Conservation (phyloP, 2,888 invertebrate species). For the Nymphalis urticae region DNA sequence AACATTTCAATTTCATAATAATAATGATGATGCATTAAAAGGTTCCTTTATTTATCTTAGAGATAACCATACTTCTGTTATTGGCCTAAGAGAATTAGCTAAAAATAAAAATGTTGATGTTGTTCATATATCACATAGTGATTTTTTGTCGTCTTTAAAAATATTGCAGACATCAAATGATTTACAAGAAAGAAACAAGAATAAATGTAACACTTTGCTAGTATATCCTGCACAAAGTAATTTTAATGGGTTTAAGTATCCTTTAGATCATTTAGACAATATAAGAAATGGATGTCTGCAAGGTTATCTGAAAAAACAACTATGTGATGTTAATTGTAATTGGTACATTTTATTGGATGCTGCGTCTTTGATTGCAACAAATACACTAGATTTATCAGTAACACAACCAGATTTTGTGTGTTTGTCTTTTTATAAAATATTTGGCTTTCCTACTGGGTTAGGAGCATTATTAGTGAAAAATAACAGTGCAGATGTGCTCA, state of each 20-base stretch:
- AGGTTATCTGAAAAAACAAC: conserved; percentile 58
- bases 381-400: conserved; percentile 86
- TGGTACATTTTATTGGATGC: conserved; percentile 93
- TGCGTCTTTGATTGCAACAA: conserved; percentile 90
- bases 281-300: conserved; percentile 83
- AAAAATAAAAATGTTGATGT: conserved; percentile 77
- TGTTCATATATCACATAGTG: conserved; percentile 81
- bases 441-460: conserved; percentile 96
- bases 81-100: conserved; percentile 93
- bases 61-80: conserved; percentile 97
- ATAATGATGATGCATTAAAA: conserved; percentile 48
- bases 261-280: conserved; percentile 85
- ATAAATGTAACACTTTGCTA: conserved; percentile 82
- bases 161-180: conserved; percentile 33
- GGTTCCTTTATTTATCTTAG: conserved; percentile 90
- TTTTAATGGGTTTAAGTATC: conserved; percentile 96
- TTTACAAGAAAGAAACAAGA: conserved; percentile 44
- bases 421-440: conserved; percentile 98
- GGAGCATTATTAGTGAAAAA: conserved; percentile 93
- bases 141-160: conserved; percentile 73
- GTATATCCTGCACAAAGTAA: conserved; percentile 96
- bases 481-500: conserved; percentile 80
- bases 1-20: conserved; percentile 84
- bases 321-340: conserved; percentile 67
- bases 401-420: conserved; percentile 93